These are phyloP conservation scores for Diachasmimorpha longicaudata DNA, from an alignment of 1,140 invertebrate genomes.

Conservation along the genomic window DNA sequence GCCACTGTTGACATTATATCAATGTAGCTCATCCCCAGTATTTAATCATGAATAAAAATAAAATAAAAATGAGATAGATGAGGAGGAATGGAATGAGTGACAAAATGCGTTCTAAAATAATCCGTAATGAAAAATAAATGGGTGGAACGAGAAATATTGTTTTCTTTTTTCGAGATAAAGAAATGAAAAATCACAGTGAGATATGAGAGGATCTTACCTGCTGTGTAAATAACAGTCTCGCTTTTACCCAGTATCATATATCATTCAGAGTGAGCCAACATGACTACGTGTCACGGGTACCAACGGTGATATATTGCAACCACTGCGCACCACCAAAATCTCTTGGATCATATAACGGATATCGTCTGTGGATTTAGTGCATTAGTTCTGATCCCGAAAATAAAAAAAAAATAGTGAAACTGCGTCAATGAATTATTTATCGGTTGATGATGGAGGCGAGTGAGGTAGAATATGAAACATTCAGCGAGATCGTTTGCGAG, in stretches of 20 bases:
- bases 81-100: too few relatives aligned
- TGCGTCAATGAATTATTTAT: not conserved
- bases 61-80: too few relatives aligned
- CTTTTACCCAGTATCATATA: conserved; percentile 12
- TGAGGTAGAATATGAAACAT: not conserved
- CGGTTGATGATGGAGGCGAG: not conserved
- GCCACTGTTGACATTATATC: too few relatives aligned
- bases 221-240: conserved; percentile 19
- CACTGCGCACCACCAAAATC: not conserved
- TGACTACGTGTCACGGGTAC: conserved; percentile 16
- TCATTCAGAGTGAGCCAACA: conserved; percentile 13
- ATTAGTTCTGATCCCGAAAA: not conserved
- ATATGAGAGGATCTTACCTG: conserved; percentile 12
- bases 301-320: conserved; percentile 6
- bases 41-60: too few relatives aligned
- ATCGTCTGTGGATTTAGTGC: not conserved
- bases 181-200: not conserved
- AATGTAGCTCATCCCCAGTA: too few relatives aligned
- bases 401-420: not conserved
- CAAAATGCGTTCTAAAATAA: too few relatives aligned
- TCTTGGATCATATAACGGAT: not conserved
- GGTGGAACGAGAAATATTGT: not conserved
- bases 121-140: not conserved
- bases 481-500: too few relatives aligned
- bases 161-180: not conserved